A percentile compares a stretch with the other conserved stretches of the same genome.
phyloP scores from a whole-genome alignment of 2,113 vertebrate species.

The Bettongia penicillata region DNA sequence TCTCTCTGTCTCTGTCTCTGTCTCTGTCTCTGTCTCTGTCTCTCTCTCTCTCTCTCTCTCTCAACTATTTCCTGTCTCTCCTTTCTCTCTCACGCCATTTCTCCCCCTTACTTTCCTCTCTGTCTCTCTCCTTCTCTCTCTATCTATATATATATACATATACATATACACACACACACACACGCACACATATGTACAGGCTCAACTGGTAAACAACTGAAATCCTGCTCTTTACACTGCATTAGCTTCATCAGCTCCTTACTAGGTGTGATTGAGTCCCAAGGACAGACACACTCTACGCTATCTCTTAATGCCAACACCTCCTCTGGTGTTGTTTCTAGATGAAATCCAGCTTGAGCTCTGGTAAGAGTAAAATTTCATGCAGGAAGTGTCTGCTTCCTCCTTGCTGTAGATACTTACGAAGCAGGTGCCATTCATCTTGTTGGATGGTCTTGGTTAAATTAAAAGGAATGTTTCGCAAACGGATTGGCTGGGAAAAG shows the following conservation, averaged over 20 bases:
- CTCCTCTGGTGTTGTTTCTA: neutral
- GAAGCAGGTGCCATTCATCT: constrained; percentile 91
- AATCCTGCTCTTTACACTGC: neutral
- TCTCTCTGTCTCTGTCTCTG: too few species aligned
- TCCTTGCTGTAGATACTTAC: constrained; percentile 80
- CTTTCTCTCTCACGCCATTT: too few species aligned
- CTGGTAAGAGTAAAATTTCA: neutral
- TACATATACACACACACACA: too few species aligned
- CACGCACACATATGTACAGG: neutral
- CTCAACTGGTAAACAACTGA: neutral
- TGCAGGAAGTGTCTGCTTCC: constrained; percentile 15
- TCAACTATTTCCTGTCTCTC: too few species aligned
- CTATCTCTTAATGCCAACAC: neutral
- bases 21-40: too few species aligned
- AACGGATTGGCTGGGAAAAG: constrained; percentile 89
- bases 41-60: too few species aligned
- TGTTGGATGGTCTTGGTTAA: constrained; percentile 90
- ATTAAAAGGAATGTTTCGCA: constrained; percentile 90
- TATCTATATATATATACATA: too few species aligned
- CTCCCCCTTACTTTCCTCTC: too few species aligned
- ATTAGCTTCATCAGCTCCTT: constrained; percentile 10
- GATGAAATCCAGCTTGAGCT: neutral
- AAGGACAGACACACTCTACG: neutral
- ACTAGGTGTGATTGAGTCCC: neutral
- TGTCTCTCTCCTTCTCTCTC: too few species aligned